A percentile compares a stretch with the other conserved stretches of the same genome.
Conservation (phyloP, 2,113 vertebrate genomes). For the Neogobius melanostomus region DNA sequence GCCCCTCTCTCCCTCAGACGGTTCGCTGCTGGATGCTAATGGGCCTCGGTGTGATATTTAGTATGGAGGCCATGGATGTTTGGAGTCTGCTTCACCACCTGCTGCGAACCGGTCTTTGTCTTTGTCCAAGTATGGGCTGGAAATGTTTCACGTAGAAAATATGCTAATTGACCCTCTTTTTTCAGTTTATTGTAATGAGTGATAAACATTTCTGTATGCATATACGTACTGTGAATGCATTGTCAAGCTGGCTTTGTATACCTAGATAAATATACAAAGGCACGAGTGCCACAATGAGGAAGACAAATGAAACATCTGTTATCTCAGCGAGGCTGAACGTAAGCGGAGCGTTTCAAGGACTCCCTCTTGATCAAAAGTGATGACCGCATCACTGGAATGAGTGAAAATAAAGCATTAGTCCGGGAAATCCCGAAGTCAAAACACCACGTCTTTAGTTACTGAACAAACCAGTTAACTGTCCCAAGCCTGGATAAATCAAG, state of each 20-base stretch:
- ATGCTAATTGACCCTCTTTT: constrained; percentile 12
- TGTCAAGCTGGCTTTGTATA: constrained; percentile 1
- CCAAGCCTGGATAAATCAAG: neutral
- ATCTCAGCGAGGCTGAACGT: constrained; percentile 14
- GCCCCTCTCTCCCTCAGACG: constrained; percentile 48
- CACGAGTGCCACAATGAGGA: constrained; percentile 24
- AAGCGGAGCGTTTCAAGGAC: constrained; percentile 46
- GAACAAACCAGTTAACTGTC: neutral
- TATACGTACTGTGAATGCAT: neutral
- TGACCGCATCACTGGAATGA: constrained; percentile 11
- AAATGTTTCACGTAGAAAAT: neutral
- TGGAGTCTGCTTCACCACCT: constrained; percentile 43
- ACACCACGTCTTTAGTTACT: neutral
- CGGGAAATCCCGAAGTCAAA: constrained; percentile 47
- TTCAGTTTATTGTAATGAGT: neutral
- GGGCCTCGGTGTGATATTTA: constrained; percentile 63
- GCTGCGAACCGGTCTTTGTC: constrained; percentile 36
- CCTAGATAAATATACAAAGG: neutral
- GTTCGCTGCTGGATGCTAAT: constrained; percentile 61
- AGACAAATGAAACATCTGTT: constrained; percentile 42
- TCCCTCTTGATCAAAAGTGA: constrained; percentile 37
- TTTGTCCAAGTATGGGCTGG: constrained; percentile 8
- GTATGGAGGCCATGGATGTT: constrained; percentile 58
- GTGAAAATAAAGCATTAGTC: constrained; percentile 26
- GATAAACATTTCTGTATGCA: neutral